These are phyloP conservation scores for Orchesella flavescens DNA, from an alignment of 2,888 invertebrate genomes.

Conservation along the genomic window DNA sequence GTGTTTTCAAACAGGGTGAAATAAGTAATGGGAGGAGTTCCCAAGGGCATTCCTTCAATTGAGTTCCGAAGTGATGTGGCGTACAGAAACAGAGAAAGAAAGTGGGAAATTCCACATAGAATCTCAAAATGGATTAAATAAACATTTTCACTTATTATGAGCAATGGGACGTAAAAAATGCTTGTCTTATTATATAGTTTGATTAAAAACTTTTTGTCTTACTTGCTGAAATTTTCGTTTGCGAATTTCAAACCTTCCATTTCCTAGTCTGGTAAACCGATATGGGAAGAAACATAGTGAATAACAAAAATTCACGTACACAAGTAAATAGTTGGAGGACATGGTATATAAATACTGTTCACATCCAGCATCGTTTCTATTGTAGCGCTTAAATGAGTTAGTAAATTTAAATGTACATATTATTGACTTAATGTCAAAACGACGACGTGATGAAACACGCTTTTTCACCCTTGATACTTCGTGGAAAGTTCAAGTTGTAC, in stretches of 20 bases:
- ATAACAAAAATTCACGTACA: background rate
- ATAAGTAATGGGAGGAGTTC: constrained; percentile 25
- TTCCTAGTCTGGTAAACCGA: background rate
- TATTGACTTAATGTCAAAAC: too few relatives aligned
- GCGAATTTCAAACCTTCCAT: background rate
- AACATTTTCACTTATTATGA: background rate
- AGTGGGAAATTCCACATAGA: constrained; percentile 12
- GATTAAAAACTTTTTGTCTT: constrained; percentile 3
- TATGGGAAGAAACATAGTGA: constrained; percentile 14
- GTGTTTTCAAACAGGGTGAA: constrained; percentile 31
- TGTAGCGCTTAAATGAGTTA: too few relatives aligned
- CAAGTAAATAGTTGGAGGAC: constrained; percentile 6
- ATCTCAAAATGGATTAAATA: background rate
- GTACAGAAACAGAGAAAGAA: background rate
- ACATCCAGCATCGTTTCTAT: too few relatives aligned
- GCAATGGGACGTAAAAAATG: too few relatives aligned
- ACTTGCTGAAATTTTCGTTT: background rate
- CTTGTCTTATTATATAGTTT: too few relatives aligned
- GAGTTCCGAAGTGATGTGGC: background rate
- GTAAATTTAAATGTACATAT: too few relatives aligned
- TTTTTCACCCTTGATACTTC: too few relatives aligned
- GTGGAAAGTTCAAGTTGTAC: too few relatives aligned
- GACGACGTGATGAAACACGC: too few relatives aligned
- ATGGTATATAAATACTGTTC: too few relatives aligned
- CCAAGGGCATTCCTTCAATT: background rate